phyloP scores from a whole-genome alignment of 2,113 vertebrate species.

The Sialia sialis region DNA sequence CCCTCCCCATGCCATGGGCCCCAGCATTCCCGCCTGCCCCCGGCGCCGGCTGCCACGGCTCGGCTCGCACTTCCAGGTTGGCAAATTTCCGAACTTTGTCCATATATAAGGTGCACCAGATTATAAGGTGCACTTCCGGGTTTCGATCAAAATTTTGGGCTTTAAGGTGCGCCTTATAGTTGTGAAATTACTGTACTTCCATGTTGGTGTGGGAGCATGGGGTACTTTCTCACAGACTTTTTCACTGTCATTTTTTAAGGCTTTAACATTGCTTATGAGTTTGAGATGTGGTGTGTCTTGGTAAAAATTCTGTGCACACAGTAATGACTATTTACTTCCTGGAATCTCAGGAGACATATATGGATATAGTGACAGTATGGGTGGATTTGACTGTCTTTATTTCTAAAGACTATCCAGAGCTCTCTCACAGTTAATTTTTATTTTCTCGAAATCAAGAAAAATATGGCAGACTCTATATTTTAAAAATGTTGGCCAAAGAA shows the following conservation, averaged over 20 bases:
- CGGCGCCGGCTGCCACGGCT: too few relatives aligned
- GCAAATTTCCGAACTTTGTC: too few relatives aligned
- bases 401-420: neutral
- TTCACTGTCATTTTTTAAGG: too few relatives aligned
- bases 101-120: too few relatives aligned
- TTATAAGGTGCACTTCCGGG: too few relatives aligned
- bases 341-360: neutral
- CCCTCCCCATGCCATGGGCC: too few relatives aligned
- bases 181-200: too few relatives aligned
- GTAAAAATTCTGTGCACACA: neutral
- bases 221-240: neutral
- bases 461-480: neutral
- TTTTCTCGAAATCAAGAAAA: neutral
- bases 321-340: neutral
- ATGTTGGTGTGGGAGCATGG: neutral
- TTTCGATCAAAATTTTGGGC: too few relatives aligned
- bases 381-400: neutral
- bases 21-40: too few relatives aligned
- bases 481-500: neutral
- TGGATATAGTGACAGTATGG: neutral
- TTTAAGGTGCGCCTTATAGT: too few relatives aligned
- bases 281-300: neutral
- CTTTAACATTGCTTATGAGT: neutral
- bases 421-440: neutral
- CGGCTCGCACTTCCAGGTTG: too few relatives aligned